Conservation (phyloP, 1,140 invertebrate species). For the Samia ricini region DNA sequence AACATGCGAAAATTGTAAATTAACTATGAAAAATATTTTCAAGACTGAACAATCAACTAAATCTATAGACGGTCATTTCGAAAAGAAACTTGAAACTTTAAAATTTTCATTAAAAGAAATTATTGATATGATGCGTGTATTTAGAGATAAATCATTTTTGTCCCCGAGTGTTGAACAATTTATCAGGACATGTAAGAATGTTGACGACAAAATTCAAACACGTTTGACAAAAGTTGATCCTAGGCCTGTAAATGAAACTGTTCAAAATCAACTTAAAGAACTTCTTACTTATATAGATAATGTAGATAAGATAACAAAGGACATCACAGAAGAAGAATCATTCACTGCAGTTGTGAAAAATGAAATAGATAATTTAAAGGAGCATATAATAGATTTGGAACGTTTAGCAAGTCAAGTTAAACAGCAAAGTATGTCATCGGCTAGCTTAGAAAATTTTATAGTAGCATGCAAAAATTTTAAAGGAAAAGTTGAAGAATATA, state of each 20-base stretch:
- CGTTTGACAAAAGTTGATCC: slow-evolving; percentile 4
- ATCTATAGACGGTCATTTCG: slow-evolving; percentile 10
- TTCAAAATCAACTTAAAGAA: slow-evolving; percentile 16
- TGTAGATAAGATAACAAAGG: slow-evolving; percentile 30
- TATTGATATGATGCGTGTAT: slow-evolving; percentile 22
- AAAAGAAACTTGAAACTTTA: slow-evolving; percentile 21
- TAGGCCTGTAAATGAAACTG: slow-evolving; percentile 6
- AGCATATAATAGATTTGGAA: slow-evolving; percentile 29
- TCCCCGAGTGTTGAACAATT: slow-evolving; percentile 29
- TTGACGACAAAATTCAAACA: slow-evolving; percentile 25
- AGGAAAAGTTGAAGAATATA: slow-evolving; percentile 23
- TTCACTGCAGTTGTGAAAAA: slow-evolving; percentile 22
- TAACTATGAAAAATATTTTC: slow-evolving; percentile 21
- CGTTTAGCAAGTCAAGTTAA: slow-evolving; percentile 22
- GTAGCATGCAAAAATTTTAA: slow-evolving; percentile 34
- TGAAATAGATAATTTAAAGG: slow-evolving; percentile 25
- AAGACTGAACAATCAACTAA: background rate
- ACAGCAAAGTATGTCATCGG: slow-evolving; percentile 18
- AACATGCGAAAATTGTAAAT: slow-evolving; percentile 27
- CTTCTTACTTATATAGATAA: slow-evolving; percentile 30
- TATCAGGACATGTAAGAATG: slow-evolving; percentile 21
- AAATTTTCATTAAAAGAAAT: slow-evolving; percentile 29
- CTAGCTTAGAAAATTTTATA: slow-evolving; percentile 31
- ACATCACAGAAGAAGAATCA: slow-evolving; percentile 31
- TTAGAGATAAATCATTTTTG: slow-evolving; percentile 17